Evolutionary conservation across 2,113 vertebrate genomes (phyloP).

Genomic region (Xiphophorus maculatus): DNA sequence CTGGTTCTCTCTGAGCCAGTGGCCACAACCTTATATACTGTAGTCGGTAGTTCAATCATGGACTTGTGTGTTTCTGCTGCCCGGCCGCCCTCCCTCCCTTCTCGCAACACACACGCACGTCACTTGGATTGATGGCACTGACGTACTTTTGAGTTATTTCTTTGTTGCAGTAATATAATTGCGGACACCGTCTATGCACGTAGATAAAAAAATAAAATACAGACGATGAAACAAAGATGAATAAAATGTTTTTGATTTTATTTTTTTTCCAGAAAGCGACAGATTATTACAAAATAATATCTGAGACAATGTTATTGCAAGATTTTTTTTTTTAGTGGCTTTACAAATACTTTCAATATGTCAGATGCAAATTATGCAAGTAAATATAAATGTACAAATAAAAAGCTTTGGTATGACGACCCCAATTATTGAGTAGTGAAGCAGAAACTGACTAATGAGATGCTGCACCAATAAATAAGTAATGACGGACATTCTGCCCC

Average conservation of each 20-base stretch:
- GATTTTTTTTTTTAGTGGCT: constrained; percentile 2
- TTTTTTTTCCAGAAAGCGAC: too few species aligned
- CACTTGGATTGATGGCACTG: constrained; percentile 55
- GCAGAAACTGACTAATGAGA: neutral
- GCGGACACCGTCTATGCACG: constrained; percentile 1
- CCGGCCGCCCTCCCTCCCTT: constrained; percentile 11
- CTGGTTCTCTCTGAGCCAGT: constrained; percentile 23
- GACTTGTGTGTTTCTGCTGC: constrained; percentile 16
- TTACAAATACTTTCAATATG: constrained; percentile 10
- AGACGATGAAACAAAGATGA: neutral
- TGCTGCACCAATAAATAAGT: too few species aligned
- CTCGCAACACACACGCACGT: constrained; percentile 26
- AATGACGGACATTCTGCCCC: neutral
- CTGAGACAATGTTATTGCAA: neutral
- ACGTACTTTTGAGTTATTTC: constrained; percentile 52
- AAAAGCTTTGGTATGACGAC: constrained; percentile 6
- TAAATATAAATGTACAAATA: constrained; percentile 19
- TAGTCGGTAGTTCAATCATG: constrained; percentile 39
- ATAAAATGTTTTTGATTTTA: neutral
- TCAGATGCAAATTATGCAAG: neutral
- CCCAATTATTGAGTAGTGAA: neutral
- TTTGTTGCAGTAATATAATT: constrained; percentile 22
- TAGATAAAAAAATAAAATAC: neutral
- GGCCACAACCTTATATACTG: constrained; percentile 47
- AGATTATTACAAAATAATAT: neutral